Conservation (phyloP, 2,888 invertebrate genomes). For the Antheraea yamamai region DNA sequence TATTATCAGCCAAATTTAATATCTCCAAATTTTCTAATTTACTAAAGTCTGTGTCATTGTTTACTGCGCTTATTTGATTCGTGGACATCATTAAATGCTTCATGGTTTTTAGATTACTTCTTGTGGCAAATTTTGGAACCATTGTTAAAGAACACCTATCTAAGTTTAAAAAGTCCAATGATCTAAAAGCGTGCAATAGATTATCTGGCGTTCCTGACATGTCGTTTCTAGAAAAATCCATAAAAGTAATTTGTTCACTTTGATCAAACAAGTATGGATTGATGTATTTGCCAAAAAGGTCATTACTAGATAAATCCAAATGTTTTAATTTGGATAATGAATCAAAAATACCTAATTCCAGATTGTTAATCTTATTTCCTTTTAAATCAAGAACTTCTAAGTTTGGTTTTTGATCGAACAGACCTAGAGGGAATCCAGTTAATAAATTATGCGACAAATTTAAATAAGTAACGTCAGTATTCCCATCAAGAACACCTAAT, state of each 20-base stretch:
- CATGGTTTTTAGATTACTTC: conserved; percentile 53
- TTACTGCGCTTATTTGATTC: conserved; percentile 54
- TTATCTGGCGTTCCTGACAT: conserved; percentile 49
- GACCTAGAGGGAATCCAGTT: conserved; percentile 47
- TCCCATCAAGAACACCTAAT: conserved; percentile 53
- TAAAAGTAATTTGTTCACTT: conserved; percentile 38
- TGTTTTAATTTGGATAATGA: conserved; percentile 44
- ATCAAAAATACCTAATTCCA: conserved; percentile 54
- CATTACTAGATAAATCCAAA: conserved; percentile 56
- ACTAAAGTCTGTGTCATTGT: conserved; percentile 40
- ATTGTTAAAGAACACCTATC: conserved; percentile 51
- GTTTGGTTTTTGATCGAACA: conserved; percentile 54
- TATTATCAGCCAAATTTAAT: conserved; percentile 58
- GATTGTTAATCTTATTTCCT: conserved; percentile 43
- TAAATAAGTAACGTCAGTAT: conserved; percentile 41
- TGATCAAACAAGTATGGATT: conserved; percentile 47
- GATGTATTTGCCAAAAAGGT: conserved; percentile 45
- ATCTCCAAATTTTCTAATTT: conserved; percentile 53
- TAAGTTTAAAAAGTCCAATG: conserved; percentile 48
- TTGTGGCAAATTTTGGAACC: conserved; percentile 55
- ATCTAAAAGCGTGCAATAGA: conserved; percentile 43
- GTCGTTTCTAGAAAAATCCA: conserved; percentile 59
- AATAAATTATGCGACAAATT: conserved; percentile 56
- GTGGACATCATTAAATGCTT: conserved; percentile 53
- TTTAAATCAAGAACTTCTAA: conserved; percentile 53